A percentile compares a stretch with the other conserved stretches of the same genome.
These are phyloP conservation scores for Styela plicata DNA, from an alignment of 23 tunicate species.

Conservation along the genomic window DNA sequence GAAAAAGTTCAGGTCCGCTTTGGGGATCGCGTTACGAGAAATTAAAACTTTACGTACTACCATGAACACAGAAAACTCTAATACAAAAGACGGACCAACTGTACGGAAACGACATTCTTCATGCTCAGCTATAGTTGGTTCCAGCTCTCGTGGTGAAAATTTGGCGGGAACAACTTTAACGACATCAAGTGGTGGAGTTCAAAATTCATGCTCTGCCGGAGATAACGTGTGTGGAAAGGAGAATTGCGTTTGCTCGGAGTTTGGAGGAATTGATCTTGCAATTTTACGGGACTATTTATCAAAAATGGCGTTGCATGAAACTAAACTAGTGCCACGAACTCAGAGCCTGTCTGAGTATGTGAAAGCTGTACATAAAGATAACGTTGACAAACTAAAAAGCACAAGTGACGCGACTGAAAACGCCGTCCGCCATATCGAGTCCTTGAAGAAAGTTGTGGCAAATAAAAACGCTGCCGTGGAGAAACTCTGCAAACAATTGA, in stretches of 20 bases:
- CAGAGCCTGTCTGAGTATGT: not conserved
- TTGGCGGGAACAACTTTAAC: not conserved
- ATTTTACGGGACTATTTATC: constrained; percentile 3
- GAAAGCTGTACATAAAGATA: not conserved
- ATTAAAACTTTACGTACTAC: constrained; percentile 62
- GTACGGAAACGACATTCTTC: not conserved
- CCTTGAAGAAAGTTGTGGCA: constrained; percentile 14
- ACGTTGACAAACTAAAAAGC: not conserved
- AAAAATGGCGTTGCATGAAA: not conserved
- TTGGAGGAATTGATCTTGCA: not conserved
- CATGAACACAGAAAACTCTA: constrained; percentile 42
- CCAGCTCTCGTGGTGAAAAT: not conserved
- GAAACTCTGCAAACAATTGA: constrained; percentile 31
- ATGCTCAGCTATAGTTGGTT: not conserved
- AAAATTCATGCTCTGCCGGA: not conserved
- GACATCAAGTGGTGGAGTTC: not conserved
- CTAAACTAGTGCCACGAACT: not conserved
- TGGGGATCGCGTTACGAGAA: constrained; percentile 66
- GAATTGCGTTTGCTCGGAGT: constrained; percentile 4
- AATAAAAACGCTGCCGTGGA: constrained; percentile 17
- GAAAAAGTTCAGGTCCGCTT: constrained; percentile 58
- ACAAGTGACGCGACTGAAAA: constrained; percentile 28
- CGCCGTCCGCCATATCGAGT: constrained; percentile 32
- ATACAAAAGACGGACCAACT: not conserved
- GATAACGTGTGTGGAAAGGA: not conserved